Evolutionary conservation across 2,797 vertebrate genomes (phyloP), one percentile per base, ranked within the genome.

Genomic region (Poeciliopsis gracilis): DNA sequence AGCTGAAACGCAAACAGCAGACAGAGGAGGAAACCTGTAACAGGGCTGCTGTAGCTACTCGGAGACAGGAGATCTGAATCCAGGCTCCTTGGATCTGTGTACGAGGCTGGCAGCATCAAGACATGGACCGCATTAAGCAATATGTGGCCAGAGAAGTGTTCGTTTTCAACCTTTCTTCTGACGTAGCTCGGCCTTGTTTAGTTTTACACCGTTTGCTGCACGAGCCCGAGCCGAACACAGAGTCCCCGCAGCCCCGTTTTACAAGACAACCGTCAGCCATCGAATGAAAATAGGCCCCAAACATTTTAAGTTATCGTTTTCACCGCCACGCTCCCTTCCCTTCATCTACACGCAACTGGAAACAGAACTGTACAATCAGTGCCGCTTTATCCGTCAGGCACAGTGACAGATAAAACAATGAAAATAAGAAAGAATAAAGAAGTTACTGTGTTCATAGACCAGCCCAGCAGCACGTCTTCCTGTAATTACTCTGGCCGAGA

Each of bases 111-210:
- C 43, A 41, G 4, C 28, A 45, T 46, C 20, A 12, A 63, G 28
- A 55, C 13, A 67, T 12, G 8, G 6, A 41, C 20, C 25, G 49
- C 82, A 79, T 74, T 76, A 73, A 79, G 15, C 38, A 49, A 69
- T 51, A 85, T 77, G 75, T 75, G 72, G 79, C 53, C 16, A 33
- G 30, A 63, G 51, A 82, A 81, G 86, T 80, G 82, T 88, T 87
- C 82, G 81, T 69, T 81, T 78, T 72, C 55, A 46, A 87, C 87
- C 87, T 83, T 88, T 77, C 76, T 75, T 80, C 81, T 78, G 80
- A 61, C 77, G 79, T 82, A 84, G 86, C 83, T 88, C 90, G 84
- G 80, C 79, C 76, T 79, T 3, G 77, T 82, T 90, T 84, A 55
- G 81, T 88, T 82, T 85, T 73, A 81, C 78, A 81, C 63, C 49